These are phyloP conservation scores for Micromesistius poutassou DNA, from an alignment of 2,797 vertebrate species.

Conservation along the genomic window DNA sequence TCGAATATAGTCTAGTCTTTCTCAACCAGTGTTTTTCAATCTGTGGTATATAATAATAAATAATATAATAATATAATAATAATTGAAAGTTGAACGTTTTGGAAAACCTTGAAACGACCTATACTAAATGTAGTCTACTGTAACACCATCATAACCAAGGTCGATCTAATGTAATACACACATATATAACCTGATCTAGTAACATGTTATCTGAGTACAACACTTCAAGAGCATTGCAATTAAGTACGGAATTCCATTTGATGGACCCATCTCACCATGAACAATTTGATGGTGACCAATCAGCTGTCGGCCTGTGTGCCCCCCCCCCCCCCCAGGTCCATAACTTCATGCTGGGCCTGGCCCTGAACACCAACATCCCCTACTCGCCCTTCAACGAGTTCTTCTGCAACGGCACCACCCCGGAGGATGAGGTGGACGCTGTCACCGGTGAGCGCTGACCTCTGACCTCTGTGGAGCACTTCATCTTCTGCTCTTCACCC, in stretches of 20 bases:
- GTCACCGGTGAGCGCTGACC: slow-evolving; percentile 77
- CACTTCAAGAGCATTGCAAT: no score
- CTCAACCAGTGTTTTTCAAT: no score
- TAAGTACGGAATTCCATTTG: no score
- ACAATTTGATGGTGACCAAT: neutral
- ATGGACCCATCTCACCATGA: no score
- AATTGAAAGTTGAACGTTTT: no score
- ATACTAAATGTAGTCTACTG: neutral
- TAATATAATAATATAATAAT: no score
- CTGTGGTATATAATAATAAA: no score
- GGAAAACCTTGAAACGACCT: no score
- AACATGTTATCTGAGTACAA: neutral
- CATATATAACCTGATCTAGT: neutral
- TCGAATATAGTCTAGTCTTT: no score
- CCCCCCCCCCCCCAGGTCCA: slow-evolving; percentile 73
- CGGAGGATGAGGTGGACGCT: slow-evolving; percentile 83
- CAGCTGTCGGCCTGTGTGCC: neutral
- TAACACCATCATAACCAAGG: neutral
- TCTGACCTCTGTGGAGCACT: no score
- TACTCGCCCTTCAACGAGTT: slow-evolving; percentile 75
- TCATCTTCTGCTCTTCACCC: no score
- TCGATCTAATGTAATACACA: neutral
- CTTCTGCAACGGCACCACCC: slow-evolving; percentile 49
- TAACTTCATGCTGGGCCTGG: slow-evolving; percentile 98
- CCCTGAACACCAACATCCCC: slow-evolving; percentile 85